Evolutionary conservation across 2,888 invertebrate species (phyloP).

Genomic region (Tipula lateralis): DNA sequence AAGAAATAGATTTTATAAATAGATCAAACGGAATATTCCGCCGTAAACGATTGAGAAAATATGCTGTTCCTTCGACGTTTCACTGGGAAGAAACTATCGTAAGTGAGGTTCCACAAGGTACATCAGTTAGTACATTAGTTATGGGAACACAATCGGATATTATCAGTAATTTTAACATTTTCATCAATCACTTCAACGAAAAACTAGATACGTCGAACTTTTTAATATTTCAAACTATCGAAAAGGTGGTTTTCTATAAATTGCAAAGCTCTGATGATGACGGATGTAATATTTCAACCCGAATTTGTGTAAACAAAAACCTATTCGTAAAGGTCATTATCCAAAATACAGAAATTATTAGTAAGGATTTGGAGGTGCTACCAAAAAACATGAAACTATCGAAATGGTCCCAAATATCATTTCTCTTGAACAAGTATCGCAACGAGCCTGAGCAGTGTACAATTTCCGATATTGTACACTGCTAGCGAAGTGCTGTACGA

Average conservation of each 20-base stretch:
- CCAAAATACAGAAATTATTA: neutral
- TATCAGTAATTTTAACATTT: neutral
- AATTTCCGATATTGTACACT: neutral
- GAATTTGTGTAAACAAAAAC: neutral
- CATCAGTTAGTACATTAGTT: too few species aligned
- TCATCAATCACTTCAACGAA: neutral
- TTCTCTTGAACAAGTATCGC: neutral
- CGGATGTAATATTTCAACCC: neutral
- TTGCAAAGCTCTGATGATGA: neutral
- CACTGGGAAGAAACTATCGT: neutral
- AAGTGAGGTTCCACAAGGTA: too few species aligned
- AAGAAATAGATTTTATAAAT: neutral
- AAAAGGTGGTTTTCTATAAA: slow-evolving; percentile 19
- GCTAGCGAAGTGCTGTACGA: neutral
- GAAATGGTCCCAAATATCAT: neutral
- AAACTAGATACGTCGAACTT: neutral
- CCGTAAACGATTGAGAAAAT: neutral
- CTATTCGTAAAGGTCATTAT: neutral
- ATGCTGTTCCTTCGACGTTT: neutral
- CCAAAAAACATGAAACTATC: neutral
- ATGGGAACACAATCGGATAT: too few species aligned
- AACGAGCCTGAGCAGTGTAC: neutral
- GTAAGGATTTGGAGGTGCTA: neutral
- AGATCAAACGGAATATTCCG: neutral
- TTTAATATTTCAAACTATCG: neutral